A percentile compares a stretch with the other conserved stretches of the same genome.
Conservation (phyloP, 2,797 vertebrate genomes). For the Sebastes minor region DNA sequence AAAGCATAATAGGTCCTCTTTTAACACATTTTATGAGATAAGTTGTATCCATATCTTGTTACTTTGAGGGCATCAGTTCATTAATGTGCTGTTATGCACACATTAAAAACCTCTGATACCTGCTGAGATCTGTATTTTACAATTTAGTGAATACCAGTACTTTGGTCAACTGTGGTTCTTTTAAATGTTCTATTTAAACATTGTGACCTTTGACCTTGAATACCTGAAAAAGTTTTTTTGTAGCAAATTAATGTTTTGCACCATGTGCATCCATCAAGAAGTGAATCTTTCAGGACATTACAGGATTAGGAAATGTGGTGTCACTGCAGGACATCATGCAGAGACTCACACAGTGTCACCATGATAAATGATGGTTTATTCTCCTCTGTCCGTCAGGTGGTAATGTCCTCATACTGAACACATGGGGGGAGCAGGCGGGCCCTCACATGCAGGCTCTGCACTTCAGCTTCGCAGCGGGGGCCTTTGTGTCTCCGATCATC, state of each 20-base stretch:
- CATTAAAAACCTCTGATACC: not conserved
- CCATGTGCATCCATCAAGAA: not conserved
- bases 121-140: not conserved
- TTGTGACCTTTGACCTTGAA: not conserved
- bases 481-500: constrained; percentile 89
- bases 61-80: not conserved
- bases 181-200: too few relatives aligned
- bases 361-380: not conserved
- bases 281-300: not conserved
- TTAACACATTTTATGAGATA: not conserved
- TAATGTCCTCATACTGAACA: constrained; percentile 89
- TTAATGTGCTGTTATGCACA: too few relatives aligned
- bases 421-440: constrained; percentile 87
- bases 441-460: constrained; percentile 96
- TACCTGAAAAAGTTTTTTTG: not conserved
- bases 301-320: not conserved
- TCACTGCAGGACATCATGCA: not conserved
- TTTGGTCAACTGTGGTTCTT: too few relatives aligned
- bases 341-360: not conserved
- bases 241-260: not conserved
- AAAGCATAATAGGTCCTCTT: not conserved
- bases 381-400: constrained; percentile 79
- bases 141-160: not conserved
- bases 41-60: not conserved
- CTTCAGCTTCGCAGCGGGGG: constrained; percentile 93